Evolutionary conservation across 1,140 invertebrate genomes (phyloP).

Genomic region (Caenorhabditis latens): DNA sequence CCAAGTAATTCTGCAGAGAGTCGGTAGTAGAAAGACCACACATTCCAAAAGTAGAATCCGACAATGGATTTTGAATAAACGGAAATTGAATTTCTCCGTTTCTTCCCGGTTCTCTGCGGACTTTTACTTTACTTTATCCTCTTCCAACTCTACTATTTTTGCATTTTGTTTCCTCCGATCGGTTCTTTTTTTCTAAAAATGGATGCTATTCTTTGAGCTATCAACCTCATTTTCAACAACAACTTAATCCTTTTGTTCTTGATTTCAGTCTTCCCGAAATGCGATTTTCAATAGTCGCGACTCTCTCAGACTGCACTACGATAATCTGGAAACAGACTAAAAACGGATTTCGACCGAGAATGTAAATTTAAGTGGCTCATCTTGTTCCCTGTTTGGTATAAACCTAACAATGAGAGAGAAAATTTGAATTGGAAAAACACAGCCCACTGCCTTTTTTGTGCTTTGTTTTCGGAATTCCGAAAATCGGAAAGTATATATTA

Average conservation of each 20-base stretch:
- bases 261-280: background rate
- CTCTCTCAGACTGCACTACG: slow-evolving; percentile 8
- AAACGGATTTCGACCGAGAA: background rate
- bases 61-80: slow-evolving; percentile 34
- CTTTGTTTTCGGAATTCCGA: background rate
- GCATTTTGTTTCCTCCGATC: background rate
- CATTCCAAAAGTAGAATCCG: background rate
- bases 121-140: background rate
- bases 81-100: slow-evolving; percentile 15
- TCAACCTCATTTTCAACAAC: slow-evolving; percentile 15
- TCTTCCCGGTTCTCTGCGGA: background rate
- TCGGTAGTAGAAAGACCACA: background rate
- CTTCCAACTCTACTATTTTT: background rate
- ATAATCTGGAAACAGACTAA: slow-evolving; percentile 18
- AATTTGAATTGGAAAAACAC: background rate
- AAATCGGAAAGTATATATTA: background rate
- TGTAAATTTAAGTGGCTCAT: slow-evolving; percentile 2
- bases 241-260: background rate
- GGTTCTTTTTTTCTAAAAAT: background rate
- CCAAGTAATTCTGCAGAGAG: too few relatives aligned
- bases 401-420: background rate
- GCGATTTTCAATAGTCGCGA: slow-evolving; percentile 1
- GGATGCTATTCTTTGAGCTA: background rate
- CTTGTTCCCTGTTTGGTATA: background rate
- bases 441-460: background rate